phyloP scores from a whole-genome alignment of 92 coral and sea anemone genomes.

The Anthopleura xanthogrammica region DNA sequence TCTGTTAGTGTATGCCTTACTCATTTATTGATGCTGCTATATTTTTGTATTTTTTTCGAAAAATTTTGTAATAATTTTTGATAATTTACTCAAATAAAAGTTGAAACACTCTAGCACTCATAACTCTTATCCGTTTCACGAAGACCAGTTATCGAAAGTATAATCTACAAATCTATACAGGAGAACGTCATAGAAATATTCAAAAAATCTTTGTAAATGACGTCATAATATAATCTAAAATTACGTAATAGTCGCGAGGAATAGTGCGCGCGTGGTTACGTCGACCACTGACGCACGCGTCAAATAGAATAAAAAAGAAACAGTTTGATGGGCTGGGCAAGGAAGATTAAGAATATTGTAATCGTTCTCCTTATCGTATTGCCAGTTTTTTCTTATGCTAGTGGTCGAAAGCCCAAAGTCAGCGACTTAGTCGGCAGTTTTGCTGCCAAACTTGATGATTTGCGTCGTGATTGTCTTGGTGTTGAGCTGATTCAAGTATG shows the following conservation, averaged over 20 bases:
- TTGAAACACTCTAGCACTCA: no score
- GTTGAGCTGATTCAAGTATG: constrained; percentile 34
- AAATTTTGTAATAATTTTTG: no score
- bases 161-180: no score
- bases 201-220: no score
- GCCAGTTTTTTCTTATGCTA: not conserved
- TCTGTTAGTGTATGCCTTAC: no score
- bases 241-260: constrained; percentile 26
- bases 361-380: not conserved
- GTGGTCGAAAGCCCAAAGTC: not conserved
- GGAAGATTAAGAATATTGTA: not conserved
- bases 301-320: not conserved
- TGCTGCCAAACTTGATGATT: constrained; percentile 9
- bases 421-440: constrained; percentile 20
- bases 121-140: no score
- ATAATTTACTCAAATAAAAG: no score
- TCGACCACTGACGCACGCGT: not conserved
- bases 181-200: not conserved
- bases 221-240: not conserved
- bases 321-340: not conserved
- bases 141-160: no score
- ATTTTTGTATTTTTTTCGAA: not conserved
- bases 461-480: constrained; percentile 34
- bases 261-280: not conserved
- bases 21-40: not conserved